These are phyloP conservation scores for Diplosoma virens DNA, from an alignment of 23 tunicate species.

Conservation along the genomic window DNA sequence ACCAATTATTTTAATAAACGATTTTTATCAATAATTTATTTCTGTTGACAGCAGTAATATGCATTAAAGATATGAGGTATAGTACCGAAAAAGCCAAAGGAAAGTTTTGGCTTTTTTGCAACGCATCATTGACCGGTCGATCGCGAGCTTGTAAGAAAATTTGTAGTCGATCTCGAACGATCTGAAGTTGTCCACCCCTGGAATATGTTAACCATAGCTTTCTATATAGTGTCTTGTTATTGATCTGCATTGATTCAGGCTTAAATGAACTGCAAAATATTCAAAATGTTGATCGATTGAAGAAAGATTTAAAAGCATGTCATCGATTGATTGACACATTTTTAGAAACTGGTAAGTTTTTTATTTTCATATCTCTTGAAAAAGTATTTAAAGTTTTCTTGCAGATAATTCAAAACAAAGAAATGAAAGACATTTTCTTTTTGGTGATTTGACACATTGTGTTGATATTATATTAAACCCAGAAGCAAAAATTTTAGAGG, in stretches of 20 bases:
- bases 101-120: too few relatives aligned
- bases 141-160: too few relatives aligned
- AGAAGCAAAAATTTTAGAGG: conserved; percentile 67
- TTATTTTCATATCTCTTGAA: background rate
- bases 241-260: conserved; percentile 53
- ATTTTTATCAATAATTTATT: too few relatives aligned
- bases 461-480: conserved; percentile 62
- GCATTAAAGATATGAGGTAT: too few relatives aligned
- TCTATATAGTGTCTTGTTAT: too few relatives aligned
- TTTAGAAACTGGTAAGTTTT: conserved; percentile 49
- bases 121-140: too few relatives aligned
- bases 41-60: too few relatives aligned
- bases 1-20: too few relatives aligned
- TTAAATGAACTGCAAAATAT: conserved; percentile 57
- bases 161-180: too few relatives aligned
- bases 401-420: background rate
- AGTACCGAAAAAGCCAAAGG: too few relatives aligned
- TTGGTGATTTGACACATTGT: conserved; percentile 69
- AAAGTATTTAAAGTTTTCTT: background rate
- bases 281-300: conserved; percentile 61
- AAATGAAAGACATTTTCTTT: background rate
- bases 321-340: conserved; percentile 62
- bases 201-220: too few relatives aligned
- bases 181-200: too few relatives aligned
- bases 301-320: conserved; percentile 69